Conservation (phyloP, 2,113 vertebrate genomes). For the Rafetus swinhoei region DNA sequence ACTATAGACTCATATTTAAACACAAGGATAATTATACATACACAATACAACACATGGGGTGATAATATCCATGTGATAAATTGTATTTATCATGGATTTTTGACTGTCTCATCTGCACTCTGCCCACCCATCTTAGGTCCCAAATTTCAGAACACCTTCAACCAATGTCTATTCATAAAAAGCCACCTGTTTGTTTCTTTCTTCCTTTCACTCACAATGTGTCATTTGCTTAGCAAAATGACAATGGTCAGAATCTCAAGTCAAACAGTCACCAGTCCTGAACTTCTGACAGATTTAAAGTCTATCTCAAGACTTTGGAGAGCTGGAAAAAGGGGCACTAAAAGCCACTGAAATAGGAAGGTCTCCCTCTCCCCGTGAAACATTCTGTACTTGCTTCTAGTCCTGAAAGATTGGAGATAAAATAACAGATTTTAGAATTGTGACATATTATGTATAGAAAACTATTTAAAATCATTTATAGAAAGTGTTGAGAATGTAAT, state of each 20-base stretch:
- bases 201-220: constrained; percentile 6
- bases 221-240: background rate
- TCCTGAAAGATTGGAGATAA: background rate
- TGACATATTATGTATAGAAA: background rate
- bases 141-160: constrained; percentile 29
- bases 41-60: background rate
- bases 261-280: background rate
- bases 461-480: background rate
- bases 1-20: background rate
- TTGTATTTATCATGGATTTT: background rate
- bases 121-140: constrained; percentile 13
- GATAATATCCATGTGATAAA: background rate
- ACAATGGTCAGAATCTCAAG: background rate
- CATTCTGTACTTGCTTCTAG: background rate
- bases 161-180: constrained; percentile 37
- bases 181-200: background rate
- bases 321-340: background rate
- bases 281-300: background rate
- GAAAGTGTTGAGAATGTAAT: background rate
- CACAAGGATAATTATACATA: background rate
- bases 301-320: background rate
- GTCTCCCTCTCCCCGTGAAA: background rate
- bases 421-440: background rate
- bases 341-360: background rate
- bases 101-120: accelerated